phyloP scores from a whole-genome alignment of 2,797 vertebrate species.

The Limnodromus scolopaceus region DNA sequence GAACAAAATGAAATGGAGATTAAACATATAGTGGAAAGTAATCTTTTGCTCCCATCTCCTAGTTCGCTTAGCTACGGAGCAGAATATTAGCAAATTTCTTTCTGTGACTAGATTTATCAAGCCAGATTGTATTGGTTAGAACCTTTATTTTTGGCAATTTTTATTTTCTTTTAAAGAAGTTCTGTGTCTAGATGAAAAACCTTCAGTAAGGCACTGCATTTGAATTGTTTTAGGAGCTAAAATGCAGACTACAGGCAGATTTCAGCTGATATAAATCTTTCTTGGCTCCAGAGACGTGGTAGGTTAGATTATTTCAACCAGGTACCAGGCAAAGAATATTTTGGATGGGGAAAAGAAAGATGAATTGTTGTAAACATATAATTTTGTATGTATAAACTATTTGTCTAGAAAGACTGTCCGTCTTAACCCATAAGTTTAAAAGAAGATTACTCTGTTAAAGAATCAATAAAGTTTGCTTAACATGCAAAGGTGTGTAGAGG shows the following conservation, averaged over 20 bases:
- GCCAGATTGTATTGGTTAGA: background rate
- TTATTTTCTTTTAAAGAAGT: background rate
- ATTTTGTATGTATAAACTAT: background rate
- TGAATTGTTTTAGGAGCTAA: background rate
- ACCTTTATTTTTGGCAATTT: background rate
- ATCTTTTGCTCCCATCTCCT: background rate
- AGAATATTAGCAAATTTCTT: background rate
- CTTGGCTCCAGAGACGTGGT: background rate
- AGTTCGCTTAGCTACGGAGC: background rate
- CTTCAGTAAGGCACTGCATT: background rate
- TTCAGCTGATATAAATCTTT: background rate
- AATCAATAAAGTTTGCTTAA: conserved; percentile 2
- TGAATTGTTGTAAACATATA: background rate
- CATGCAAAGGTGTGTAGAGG: background rate
- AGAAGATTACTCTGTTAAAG: background rate
- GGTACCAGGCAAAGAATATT: background rate
- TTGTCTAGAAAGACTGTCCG: background rate
- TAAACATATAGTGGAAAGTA: background rate
- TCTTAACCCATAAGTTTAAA: background rate
- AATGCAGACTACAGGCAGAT: background rate
- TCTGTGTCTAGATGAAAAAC: background rate
- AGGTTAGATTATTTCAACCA: background rate
- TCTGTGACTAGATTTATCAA: background rate
- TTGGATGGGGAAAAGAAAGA: background rate
- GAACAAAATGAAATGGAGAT: background rate